These are phyloP conservation scores for Erebia ligea DNA, from an alignment of 2,888 invertebrate species.

Conservation along the genomic window DNA sequence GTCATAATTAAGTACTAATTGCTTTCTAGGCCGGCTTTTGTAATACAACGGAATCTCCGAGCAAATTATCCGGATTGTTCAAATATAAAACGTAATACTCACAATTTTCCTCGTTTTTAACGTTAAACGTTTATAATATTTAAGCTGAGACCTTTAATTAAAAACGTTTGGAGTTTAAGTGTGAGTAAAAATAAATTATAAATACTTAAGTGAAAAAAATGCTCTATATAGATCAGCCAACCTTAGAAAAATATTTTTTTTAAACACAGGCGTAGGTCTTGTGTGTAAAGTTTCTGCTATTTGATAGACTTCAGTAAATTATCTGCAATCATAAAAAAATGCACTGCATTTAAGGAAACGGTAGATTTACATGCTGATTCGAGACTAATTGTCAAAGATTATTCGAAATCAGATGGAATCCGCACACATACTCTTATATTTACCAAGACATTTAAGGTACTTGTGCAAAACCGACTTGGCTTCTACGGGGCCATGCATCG, in stretches of 20 bases:
- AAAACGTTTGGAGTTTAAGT: conserved; percentile 9
- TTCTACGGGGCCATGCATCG: too few species aligned
- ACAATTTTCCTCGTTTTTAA: conserved; percentile 23
- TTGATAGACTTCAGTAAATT: background rate
- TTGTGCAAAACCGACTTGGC: too few species aligned
- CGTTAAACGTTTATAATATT: conserved; percentile 19
- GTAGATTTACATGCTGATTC: background rate
- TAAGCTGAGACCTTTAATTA: conserved; percentile 22
- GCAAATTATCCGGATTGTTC: conserved; percentile 23
- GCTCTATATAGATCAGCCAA: background rate
- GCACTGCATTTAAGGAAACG: background rate
- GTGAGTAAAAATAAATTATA: conserved; percentile 1
- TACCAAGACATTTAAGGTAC: too few species aligned
- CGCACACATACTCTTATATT: background rate
- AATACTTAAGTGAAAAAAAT: conserved; percentile 1
- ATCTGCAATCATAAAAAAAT: background rate
- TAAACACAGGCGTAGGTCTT: background rate
- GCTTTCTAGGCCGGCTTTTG: conserved; percentile 31
- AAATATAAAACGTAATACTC: conserved; percentile 22
- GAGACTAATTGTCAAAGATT: too few species aligned
- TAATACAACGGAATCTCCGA: conserved; percentile 21
- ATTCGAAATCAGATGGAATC: background rate
- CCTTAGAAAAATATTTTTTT: background rate
- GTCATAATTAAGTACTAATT: conserved; percentile 36
- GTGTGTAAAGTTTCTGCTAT: background rate